Percentiles rank a stretch among this genome's conserved stretches.
These are phyloP conservation scores for Bolborhynchus lineola DNA, from an alignment of 2,113 vertebrate genomes.

Conservation along the genomic window DNA sequence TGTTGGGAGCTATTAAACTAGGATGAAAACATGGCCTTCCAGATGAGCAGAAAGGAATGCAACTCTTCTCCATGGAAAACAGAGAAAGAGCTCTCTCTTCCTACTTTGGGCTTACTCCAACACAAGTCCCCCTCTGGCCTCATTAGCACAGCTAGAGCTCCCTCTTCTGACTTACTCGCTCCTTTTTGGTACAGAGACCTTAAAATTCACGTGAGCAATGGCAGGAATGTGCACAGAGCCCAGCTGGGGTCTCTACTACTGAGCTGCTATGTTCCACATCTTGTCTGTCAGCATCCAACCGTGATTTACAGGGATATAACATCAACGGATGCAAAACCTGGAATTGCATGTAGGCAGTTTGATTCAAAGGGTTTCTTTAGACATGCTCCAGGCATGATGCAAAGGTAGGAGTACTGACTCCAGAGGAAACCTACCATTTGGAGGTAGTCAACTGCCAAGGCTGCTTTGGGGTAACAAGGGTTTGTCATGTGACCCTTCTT, in stretches of 20 bases:
- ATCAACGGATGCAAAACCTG: not conserved
- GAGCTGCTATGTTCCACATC: not conserved
- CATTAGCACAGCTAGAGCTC: conserved; percentile 18
- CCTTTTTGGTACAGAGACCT: not conserved
- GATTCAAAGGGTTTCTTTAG: not conserved
- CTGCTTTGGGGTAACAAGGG: not conserved
- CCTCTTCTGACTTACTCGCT: conserved; percentile 36
- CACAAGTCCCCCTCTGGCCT: not conserved
- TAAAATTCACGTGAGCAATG: not conserved
- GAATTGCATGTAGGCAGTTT: not conserved
- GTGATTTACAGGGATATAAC: not conserved
- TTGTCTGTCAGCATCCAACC: not conserved
- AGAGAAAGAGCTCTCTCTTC: not conserved
- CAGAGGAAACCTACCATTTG: not conserved
- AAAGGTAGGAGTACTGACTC: not conserved
- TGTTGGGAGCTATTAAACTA: not conserved
- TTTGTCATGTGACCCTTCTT: not conserved
- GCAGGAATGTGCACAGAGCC: not conserved
- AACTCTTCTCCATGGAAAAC: not conserved
- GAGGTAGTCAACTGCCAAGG: not conserved
- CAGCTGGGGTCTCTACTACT: not conserved
- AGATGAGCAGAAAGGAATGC: not conserved
- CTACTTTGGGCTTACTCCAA: not conserved
- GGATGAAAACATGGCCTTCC: not conserved
- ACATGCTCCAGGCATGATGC: not conserved